phyloP scores from a whole-genome alignment of 1,140 invertebrate genomes.

The Anastatus disparis region DNA sequence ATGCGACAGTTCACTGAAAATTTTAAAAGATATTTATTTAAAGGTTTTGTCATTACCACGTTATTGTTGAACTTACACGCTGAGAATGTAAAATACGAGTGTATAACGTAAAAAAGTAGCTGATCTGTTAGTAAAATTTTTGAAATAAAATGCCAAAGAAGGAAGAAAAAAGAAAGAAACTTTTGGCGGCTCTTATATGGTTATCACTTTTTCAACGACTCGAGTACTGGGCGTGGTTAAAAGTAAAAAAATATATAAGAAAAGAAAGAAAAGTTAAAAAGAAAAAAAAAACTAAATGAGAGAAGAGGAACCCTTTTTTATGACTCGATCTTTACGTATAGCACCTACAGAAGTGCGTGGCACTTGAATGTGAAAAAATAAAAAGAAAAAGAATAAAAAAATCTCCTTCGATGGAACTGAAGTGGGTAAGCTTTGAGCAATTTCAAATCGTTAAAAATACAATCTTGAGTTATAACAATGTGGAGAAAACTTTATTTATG shows the following conservation, averaged over 20 bases:
- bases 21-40: no score
- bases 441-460: conserved; percentile 7
- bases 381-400: no score
- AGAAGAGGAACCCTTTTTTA: conserved; percentile 9
- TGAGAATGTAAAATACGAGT: background rate
- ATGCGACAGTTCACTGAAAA: no score
- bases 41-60: background rate
- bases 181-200: background rate
- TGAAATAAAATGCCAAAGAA: no score
- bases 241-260: no score
- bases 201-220: background rate
- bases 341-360: background rate
- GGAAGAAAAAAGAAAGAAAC: no score
- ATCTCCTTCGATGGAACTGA: background rate
- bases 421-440: background rate
- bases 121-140: conserved; percentile 11
- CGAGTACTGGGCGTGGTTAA: conserved; percentile 2
- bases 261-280: no score
- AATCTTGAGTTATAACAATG: background rate
- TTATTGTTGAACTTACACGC: background rate
- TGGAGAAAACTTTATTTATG: background rate
- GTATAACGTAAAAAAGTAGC: background rate
- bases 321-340: conserved; percentile 4
- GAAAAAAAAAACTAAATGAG: no score
- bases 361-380: background rate